Percentiles rank a stretch among this genome's conserved stretches.
Evolutionary conservation across 2,888 invertebrate species (phyloP).

Genomic region (Leucozona laternaria): DNA sequence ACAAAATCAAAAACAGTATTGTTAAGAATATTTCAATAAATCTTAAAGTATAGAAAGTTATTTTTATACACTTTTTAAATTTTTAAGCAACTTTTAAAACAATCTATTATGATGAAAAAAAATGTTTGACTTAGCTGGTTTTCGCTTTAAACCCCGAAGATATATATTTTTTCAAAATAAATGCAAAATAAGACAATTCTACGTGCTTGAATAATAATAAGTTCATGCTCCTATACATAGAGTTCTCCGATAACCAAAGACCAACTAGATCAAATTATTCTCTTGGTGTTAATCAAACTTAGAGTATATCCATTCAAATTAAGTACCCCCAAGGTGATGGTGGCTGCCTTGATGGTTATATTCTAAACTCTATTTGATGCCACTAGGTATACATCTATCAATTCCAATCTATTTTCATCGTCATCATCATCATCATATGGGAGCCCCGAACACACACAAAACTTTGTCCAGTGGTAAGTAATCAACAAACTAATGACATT

Average conservation of each 20-base stretch:
- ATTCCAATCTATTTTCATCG: slow-evolving; percentile 39
- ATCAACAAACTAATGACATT: slow-evolving; percentile 56
- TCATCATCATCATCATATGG: slow-evolving; percentile 1
- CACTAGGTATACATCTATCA: slow-evolving; percentile 39
- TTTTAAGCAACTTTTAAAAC: too few species aligned
- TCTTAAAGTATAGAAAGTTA: too few species aligned
- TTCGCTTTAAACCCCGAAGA: too few species aligned
- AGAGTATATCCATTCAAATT: slow-evolving; percentile 33
- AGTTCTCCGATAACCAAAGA: slow-evolving; percentile 13
- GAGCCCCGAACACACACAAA: slow-evolving; percentile 13
- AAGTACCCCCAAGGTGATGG: slow-evolving; percentile 20
- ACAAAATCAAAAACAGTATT: too few species aligned
- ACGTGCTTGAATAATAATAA: too few species aligned
- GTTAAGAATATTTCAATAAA: too few species aligned
- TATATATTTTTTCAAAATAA: too few species aligned
- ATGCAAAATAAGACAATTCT: too few species aligned
- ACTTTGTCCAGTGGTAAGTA: slow-evolving; percentile 25
- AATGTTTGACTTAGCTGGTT: too few species aligned
- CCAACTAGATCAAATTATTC: slow-evolving; percentile 41
- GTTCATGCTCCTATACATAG: neutral
- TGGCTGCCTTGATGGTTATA: neutral
- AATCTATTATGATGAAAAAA: too few species aligned
- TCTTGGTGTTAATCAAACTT: slow-evolving; percentile 42
- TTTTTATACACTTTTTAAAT: too few species aligned
- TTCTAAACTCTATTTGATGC: neutral